phyloP scores from a whole-genome alignment of 1,140 invertebrate genomes.

The Pseudoatta argentina region DNA sequence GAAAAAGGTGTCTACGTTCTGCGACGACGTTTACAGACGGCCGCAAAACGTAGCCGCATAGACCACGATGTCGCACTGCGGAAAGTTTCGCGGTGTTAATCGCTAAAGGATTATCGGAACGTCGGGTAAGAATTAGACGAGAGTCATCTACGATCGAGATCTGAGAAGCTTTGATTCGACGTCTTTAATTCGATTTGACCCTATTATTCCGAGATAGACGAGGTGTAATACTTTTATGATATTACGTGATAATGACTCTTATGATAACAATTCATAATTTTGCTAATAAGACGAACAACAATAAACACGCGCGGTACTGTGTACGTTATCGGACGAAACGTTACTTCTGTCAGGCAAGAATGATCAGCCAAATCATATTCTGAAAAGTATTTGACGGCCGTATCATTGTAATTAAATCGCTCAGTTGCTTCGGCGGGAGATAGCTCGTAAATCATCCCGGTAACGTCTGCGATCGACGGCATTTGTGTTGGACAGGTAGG shows the following conservation, averaged over 20 bases:
- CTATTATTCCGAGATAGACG: neutral
- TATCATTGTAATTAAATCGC: constrained; percentile 48
- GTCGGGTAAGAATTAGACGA: constrained; percentile 6
- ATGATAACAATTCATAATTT: neutral
- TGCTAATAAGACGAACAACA: neutral
- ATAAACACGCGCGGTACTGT: neutral
- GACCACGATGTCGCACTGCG: neutral
- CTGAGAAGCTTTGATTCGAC: neutral
- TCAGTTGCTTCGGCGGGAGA: constrained; percentile 13
- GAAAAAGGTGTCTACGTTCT: constrained; percentile 62
- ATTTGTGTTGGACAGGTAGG: constrained; percentile 47
- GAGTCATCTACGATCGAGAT: neutral
- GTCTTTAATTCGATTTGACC: constrained; percentile 7
- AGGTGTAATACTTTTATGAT: neutral
- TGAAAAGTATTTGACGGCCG: constrained; percentile 63
- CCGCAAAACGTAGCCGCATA: constrained; percentile 15
- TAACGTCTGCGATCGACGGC: constrained; percentile 46
- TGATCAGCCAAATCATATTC: constrained; percentile 4
- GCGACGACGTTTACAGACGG: constrained; percentile 25
- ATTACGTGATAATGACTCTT: neutral
- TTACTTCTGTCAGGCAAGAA: neutral
- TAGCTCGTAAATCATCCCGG: constrained; percentile 44
- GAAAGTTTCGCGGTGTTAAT: constrained; percentile 51
- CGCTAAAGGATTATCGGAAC: constrained; percentile 35
- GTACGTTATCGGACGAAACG: neutral